Base-by-base conservation (phyloP, 2,113 vertebrate species). In the Verasper variegatus region DNA sequence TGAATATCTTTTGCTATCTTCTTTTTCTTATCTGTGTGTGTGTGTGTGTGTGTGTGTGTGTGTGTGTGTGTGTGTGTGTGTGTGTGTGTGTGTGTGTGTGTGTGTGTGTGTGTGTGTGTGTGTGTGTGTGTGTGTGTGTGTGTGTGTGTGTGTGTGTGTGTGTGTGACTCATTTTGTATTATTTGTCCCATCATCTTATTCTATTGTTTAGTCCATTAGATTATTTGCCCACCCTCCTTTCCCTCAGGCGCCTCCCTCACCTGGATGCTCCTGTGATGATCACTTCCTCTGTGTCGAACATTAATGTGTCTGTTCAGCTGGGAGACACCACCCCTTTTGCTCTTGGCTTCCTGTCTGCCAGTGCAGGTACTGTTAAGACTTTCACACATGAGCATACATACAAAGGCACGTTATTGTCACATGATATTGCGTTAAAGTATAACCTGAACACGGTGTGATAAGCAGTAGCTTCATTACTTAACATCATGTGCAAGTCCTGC, bases 281-380 rank as follows among this genome's bases (percentile, higher is more conserved):
- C 86, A 95, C 89, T 77, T 95, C 95, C 59, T 95, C 95, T 0
- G 92, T 98, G 84, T 97, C 96, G 84, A 99, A 98, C 1, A 92
- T 99, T 70, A 99, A 94, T 0, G 93, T 98, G 83, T 98, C 97
- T 0, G 94, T 99, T 81, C 98, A 99, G 91, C 94, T 99, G 76
- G 96, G 95, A 78, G 96, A 98, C 92, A 97, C 97, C 0, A 97
- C 97, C 0, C 97, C 98, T 31, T 99, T 99, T 2, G 97, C 98
- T 65, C 90, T 99, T 57, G 97, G 97, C 77, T 97, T 99, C 91
- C 95, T 97, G 86, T 97, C 96, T 40, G 89, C 95, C 68, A 94
- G 91, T 76, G 89, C 96, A 91, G 98, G 98, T 99, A 95, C 45
- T 42, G 12, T 17, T 10, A 47, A 1, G 14, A 15, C 47, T 49